phyloP scores from a whole-genome alignment of 2,888 invertebrate genomes.

The Carterocephalus palaemon region DNA sequence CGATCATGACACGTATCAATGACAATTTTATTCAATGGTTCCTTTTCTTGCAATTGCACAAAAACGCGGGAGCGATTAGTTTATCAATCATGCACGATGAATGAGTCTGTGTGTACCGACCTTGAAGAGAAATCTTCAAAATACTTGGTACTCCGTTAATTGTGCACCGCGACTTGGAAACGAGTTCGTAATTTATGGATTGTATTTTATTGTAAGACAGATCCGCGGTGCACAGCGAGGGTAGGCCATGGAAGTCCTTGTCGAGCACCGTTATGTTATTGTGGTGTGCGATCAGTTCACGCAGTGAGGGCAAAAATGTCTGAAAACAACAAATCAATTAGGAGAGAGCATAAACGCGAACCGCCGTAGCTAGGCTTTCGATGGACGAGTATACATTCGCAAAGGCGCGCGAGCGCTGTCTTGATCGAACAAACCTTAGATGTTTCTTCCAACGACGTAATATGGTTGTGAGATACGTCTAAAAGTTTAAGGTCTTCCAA shows the following conservation, averaged over 20 bases:
- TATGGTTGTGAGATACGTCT: constrained; percentile 87
- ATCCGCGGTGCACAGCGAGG: constrained; percentile 88
- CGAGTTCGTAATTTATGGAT: constrained; percentile 85
- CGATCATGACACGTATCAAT: constrained; percentile 14
- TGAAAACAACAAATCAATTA: constrained; percentile 55
- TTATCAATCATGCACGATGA: neutral
- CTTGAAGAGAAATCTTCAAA: constrained; percentile 88
- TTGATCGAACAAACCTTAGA: constrained; percentile 81
- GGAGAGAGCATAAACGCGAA: constrained; percentile 32
- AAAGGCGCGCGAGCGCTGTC: constrained; percentile 31
- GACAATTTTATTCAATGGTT: constrained; percentile 8
- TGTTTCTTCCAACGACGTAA: constrained; percentile 88
- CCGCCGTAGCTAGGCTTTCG: constrained; percentile 37
- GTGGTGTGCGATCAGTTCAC: constrained; percentile 86
- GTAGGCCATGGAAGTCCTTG: constrained; percentile 90
- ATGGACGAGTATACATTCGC: constrained; percentile 27
- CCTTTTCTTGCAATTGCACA: constrained; percentile 9
- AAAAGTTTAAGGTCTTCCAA: constrained; percentile 85
- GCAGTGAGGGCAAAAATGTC: constrained; percentile 88
- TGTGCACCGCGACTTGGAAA: constrained; percentile 88
- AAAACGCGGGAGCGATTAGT: neutral
- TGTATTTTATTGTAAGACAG: constrained; percentile 87
- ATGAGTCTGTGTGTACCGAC: constrained; percentile 63
- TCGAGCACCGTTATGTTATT: constrained; percentile 87
- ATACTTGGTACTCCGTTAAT: constrained; percentile 88